Evolutionary conservation across 1,140 invertebrate species (phyloP), one percentile per base, ranked within the genome.

Genomic region (Muscidifurax raptorellus): DNA sequence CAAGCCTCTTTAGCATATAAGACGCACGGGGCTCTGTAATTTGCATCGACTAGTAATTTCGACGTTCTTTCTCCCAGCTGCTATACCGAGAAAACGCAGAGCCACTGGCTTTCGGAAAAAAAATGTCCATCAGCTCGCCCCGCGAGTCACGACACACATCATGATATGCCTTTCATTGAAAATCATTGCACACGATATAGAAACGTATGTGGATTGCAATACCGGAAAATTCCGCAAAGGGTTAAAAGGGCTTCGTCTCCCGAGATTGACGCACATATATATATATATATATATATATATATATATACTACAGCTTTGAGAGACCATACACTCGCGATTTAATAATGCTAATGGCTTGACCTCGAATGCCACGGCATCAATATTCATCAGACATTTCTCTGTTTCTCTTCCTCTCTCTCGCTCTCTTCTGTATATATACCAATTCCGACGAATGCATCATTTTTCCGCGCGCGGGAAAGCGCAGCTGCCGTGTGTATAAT

Each of bases 311-410:
- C n/a, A 59, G 18, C 18, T n/a, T 59, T 22, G 0, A n/a, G 52
- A 7, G 18, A n/a, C 1, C 15, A 22, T 22, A n/a, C 18, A 74
- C 78, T 71, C 76, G 84, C 85, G 87, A 88, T 90, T 90, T 91
- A 90, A 91, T 90, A 89, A 89, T 88, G 89, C 88, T 92, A 92
- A 92, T 90, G 88, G 88, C 89, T 87, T 88, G 88, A 89, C 88
- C 89, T 84, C 85, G 84, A 87, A 83, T 81, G 79, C 66, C n/a
- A 5, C 6, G 18, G 77, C 89, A 89, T 90, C 89, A 89, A 91
- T 91, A 91, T 91, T 91, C 90, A 91, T 91, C 90, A 90, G 88
- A 25, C 18, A 32, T 72, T 81, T 28, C 30, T 80, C 32, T 40
- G 22, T 28, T 36, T 44, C 36, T 9, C 9, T 36, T 36, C 0